phyloP scores from a whole-genome alignment of 2,113 vertebrate genomes.

The Ailuropoda melanoleuca region DNA sequence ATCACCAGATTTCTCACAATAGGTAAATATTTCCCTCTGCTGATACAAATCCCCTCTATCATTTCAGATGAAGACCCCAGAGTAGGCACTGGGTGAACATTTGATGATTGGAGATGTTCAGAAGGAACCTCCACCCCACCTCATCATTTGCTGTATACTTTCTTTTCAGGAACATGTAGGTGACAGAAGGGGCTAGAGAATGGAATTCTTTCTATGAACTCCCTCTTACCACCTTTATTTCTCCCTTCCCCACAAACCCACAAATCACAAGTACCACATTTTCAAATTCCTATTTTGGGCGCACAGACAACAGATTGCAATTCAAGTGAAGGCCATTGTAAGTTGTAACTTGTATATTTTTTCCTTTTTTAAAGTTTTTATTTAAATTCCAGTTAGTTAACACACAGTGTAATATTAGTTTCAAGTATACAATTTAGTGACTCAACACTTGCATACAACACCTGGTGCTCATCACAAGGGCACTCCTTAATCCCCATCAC shows the following conservation, averaged over 20 bases:
- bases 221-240: conserved; percentile 9
- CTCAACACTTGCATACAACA: neutral
- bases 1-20: neutral
- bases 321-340: conserved; percentile 41
- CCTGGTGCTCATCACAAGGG: neutral
- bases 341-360: conserved; percentile 22
- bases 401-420: neutral
- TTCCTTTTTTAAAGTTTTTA: neutral
- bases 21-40: neutral
- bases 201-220: neutral
- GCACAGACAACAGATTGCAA: conserved; percentile 37
- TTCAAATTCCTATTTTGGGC: conserved; percentile 48
- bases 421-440: neutral
- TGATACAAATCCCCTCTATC: neutral
- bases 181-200: neutral
- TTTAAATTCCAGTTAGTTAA: neutral
- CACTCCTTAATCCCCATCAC: neutral
- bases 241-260: neutral
- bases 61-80: neutral
- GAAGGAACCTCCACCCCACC: neutral
- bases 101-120: neutral
- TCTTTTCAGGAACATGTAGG: neutral
- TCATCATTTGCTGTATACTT: neutral
- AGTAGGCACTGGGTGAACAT: neutral
- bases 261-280: conserved; percentile 31